Evolutionary conservation across 2,888 invertebrate genomes (phyloP).

Genomic region (Cryptops parisi): DNA sequence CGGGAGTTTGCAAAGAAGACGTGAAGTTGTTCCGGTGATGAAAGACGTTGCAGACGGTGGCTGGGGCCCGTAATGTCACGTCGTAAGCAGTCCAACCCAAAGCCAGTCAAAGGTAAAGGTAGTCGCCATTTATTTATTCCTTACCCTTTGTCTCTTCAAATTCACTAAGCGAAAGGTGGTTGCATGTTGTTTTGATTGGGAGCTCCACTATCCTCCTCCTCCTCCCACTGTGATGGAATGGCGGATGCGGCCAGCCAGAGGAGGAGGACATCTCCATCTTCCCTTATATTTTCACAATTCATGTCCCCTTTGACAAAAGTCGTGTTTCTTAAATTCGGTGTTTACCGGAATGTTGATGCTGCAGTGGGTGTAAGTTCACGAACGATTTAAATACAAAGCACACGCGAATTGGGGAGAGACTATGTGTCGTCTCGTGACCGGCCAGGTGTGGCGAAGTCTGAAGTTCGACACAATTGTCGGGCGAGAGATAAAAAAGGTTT

Average conservation of each 20-base stretch:
- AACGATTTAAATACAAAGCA: neutral
- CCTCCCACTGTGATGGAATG: slow-evolving; percentile 11
- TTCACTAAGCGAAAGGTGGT: no score
- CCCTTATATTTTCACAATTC: no score
- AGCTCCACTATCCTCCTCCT: no score
- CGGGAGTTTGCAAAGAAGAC: slow-evolving; percentile 10
- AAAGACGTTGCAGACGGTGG: slow-evolving; percentile 7
- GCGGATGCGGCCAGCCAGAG: slow-evolving; percentile 12
- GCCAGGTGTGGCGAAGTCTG: slow-evolving; percentile 14
- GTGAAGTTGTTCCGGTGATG: slow-evolving; percentile 14
- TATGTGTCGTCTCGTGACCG: slow-evolving; percentile 12
- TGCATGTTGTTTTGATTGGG: neutral
- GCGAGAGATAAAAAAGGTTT: no score
- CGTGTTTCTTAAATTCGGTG: no score
- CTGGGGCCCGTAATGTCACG: slow-evolving; percentile 10
- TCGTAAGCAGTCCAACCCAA: slow-evolving; percentile 13
- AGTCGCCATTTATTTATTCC: no score
- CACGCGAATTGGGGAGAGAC: neutral
- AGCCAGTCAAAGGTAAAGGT: slow-evolving; percentile 12
- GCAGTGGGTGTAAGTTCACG: neutral
- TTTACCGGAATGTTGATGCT: no score
- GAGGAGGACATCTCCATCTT: slow-evolving; percentile 9
- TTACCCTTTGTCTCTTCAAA: no score
- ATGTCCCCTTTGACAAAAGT: no score
- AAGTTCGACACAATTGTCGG: neutral